These are phyloP conservation scores for Hiodon alosoides DNA, from an alignment of 2,113 vertebrate genomes.

Conservation along the genomic window DNA sequence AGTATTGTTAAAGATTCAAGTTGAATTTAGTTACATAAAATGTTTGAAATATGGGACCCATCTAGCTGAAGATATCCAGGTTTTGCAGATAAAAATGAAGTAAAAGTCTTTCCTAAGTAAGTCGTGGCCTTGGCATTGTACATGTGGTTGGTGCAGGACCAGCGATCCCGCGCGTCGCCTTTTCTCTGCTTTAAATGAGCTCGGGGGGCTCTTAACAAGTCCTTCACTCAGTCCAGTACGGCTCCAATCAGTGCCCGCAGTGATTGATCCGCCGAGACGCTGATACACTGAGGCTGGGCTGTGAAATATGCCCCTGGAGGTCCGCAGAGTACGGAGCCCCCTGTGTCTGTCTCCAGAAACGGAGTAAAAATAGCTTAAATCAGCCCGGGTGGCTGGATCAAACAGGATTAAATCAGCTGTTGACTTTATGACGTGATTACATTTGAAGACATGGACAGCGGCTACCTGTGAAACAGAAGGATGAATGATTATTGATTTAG, in stretches of 20 bases:
- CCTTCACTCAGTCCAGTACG: conserved; percentile 53
- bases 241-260: conserved; percentile 56
- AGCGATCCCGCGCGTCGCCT: conserved; percentile 54
- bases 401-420: too few relatives aligned
- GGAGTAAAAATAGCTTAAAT: neutral
- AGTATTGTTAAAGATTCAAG: too few relatives aligned
- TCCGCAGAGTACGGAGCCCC: neutral
- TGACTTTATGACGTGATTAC: too few relatives aligned
- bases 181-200: conserved; percentile 49
- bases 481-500: too few relatives aligned
- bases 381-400: too few relatives aligned
- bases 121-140: conserved; percentile 54
- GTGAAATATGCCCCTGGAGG: conserved; percentile 51
- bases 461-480: too few relatives aligned
- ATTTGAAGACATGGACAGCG: too few relatives aligned
- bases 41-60: too few relatives aligned
- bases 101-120: conserved; percentile 36
- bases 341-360: neutral
- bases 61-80: too few relatives aligned
- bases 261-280: conserved; percentile 48
- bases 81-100: too few relatives aligned
- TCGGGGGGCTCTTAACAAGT: conserved; percentile 47
- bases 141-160: conserved; percentile 52
- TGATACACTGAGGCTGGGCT: neutral
- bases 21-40: too few relatives aligned